Conservation (phyloP, 2,888 invertebrate species). For the Pocota personata region DNA sequence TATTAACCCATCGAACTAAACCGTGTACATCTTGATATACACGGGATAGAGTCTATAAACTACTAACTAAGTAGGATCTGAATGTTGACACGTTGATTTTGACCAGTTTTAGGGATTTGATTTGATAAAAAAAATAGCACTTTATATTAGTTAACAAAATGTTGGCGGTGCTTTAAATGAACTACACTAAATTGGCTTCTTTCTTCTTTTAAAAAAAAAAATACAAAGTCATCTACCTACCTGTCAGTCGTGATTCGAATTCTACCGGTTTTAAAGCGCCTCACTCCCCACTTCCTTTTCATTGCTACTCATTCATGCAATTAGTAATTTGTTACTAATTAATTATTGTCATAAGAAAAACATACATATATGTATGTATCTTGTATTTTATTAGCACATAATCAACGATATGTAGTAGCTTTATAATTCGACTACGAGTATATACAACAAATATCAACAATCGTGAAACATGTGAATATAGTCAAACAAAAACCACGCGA, state of each 20-base stretch:
- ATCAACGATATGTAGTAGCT: background rate
- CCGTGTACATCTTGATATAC: too few species aligned
- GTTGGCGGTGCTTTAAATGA: too few species aligned
- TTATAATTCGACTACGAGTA: background rate
- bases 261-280: background rate
- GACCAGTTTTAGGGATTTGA: too few species aligned
- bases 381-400: background rate
- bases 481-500: slow-evolving; percentile 19
- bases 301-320: background rate
- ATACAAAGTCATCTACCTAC: too few species aligned
- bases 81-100: too few species aligned
- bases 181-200: too few species aligned
- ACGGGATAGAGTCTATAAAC: too few species aligned
- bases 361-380: background rate
- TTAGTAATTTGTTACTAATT: slow-evolving; percentile 34
- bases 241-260: background rate
- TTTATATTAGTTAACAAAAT: too few species aligned
- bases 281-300: background rate
- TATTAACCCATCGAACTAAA: too few species aligned
- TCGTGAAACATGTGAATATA: slow-evolving; percentile 15
- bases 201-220: too few species aligned
- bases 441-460: background rate
- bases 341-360: background rate
- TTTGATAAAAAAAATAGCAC: too few species aligned
- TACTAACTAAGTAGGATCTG: too few species aligned